Percentiles rank a stretch among this genome's conserved stretches.
Evolutionary conservation across 2,888 invertebrate species (phyloP).

Genomic region (Meliscaeva auricollis): DNA sequence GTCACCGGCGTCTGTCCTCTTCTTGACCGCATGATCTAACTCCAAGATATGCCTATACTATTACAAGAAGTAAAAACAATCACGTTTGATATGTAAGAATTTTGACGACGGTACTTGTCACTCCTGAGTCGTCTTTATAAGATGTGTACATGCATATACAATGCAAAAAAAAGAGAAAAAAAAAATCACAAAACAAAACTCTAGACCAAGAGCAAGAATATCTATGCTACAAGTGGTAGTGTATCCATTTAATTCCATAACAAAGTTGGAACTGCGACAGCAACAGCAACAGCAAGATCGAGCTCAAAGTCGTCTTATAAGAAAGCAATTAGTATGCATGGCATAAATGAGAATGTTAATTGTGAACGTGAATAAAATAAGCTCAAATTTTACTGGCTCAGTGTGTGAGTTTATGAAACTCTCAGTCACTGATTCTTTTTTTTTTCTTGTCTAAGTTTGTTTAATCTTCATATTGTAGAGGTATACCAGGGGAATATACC

Average conservation of each 20-base stretch:
- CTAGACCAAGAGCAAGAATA: slow-evolving; percentile 25
- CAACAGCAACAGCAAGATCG: slow-evolving; percentile 16
- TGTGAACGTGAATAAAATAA: slow-evolving; percentile 73
- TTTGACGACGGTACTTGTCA: slow-evolving; percentile 68
- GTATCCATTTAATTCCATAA: slow-evolving; percentile 23
- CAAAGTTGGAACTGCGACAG: slow-evolving; percentile 21
- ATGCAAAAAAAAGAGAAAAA: slow-evolving; percentile 40
- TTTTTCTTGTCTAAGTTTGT: background rate
- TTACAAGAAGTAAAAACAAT: slow-evolving; percentile 17
- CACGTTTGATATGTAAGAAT: slow-evolving; percentile 68
- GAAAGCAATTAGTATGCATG: slow-evolving; percentile 67
- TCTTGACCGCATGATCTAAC: no score
- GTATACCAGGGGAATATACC: background rate
- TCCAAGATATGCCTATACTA: background rate
- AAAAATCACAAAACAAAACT: background rate
- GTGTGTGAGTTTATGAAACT: slow-evolving; percentile 60
- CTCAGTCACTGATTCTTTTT: slow-evolving; percentile 25
- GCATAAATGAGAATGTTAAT: slow-evolving; percentile 73
- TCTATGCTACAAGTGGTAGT: background rate
- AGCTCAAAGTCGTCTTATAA: slow-evolving; percentile 5
- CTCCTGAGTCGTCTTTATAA: slow-evolving; percentile 66
- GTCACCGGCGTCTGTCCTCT: background rate
- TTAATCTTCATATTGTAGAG: slow-evolving; percentile 16
- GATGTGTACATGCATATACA: slow-evolving; percentile 58
- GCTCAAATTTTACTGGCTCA: slow-evolving; percentile 65